Percentiles rank a stretch among this genome's conserved stretches.
phyloP scores from a whole-genome alignment of 30 jellyfish, hydroid and myxozoan genomes.

The Aurelia aurita complex sp. Pacific region DNA sequence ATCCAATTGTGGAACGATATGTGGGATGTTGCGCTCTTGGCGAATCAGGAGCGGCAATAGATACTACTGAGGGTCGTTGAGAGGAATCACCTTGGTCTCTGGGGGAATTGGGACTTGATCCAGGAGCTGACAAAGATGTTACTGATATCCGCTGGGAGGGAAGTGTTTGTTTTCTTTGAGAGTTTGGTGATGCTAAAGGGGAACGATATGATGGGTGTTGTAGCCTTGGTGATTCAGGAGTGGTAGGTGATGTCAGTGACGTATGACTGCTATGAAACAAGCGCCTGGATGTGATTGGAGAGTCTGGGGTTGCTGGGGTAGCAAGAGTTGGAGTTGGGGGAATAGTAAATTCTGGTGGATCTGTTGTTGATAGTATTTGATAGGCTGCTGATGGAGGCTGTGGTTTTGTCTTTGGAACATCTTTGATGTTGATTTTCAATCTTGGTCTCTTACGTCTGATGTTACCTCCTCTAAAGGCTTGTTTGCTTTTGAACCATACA shows the following conservation, averaged over 20 bases:
- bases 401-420: constrained; percentile 41
- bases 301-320: constrained; percentile 35
- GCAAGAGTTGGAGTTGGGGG: constrained; percentile 61
- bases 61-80: not conserved
- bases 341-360: constrained; percentile 61
- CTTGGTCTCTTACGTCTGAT: constrained; percentile 50
- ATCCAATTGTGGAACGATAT: not conserved
- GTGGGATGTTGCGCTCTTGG: not conserved
- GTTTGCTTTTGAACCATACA: constrained; percentile 62
- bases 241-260: not conserved
- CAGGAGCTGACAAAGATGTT: no score
- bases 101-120: no score
- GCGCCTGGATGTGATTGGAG: constrained; percentile 45
- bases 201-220: not conserved
- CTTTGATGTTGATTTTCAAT: constrained; percentile 39
- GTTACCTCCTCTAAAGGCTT: not conserved
- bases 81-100: no score
- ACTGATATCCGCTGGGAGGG: not conserved
- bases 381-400: constrained; percentile 69
- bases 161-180: not conserved
- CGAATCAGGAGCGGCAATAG: not conserved
- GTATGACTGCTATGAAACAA: not conserved
- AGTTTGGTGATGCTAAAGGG: constrained; percentile 22
- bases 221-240: not conserved
- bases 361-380: constrained; percentile 43